phyloP scores from a whole-genome alignment of 2,113 vertebrate species.

The Gymnobelideus leadbeateri region DNA sequence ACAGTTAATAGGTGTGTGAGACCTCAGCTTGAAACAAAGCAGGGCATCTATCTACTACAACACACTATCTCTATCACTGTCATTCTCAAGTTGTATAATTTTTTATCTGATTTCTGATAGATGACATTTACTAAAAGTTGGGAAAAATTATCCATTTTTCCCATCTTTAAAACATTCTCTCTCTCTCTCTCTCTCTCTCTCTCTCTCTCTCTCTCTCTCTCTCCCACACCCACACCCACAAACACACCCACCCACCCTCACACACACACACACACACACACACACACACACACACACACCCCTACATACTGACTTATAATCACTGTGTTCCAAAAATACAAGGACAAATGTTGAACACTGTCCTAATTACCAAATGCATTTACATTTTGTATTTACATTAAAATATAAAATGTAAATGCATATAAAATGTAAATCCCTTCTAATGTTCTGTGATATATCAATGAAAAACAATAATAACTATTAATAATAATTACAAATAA shows the following conservation, averaged over 20 bases:
- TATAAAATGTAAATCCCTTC: too few relatives aligned
- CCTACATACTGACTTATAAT: not conserved
- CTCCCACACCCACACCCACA: not conserved
- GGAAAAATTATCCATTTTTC: not conserved
- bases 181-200: too few relatives aligned
- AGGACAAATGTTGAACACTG: not conserved
- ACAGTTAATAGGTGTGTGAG: not conserved
- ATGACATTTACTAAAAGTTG: not conserved
- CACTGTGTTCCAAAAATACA: not conserved
- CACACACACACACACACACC: not conserved
- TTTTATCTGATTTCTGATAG: not conserved
- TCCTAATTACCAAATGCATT: not conserved
- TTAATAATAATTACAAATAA: too few relatives aligned
- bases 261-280: not conserved
- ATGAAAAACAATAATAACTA: not conserved
- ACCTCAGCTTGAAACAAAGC: not conserved
- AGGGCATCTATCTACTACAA: not conserved
- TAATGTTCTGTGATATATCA: not conserved
- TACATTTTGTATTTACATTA: too few relatives aligned
- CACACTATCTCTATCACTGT: not conserved
- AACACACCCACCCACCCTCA: not conserved
- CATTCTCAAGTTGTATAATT: not conserved
- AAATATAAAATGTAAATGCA: too few relatives aligned
- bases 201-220: too few relatives aligned
- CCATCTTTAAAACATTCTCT: not conserved